A percentile compares a stretch with the other conserved stretches of the same genome.
Evolutionary conservation across 2,888 invertebrate species (phyloP).

Genomic region (Argyra leucocephala): DNA sequence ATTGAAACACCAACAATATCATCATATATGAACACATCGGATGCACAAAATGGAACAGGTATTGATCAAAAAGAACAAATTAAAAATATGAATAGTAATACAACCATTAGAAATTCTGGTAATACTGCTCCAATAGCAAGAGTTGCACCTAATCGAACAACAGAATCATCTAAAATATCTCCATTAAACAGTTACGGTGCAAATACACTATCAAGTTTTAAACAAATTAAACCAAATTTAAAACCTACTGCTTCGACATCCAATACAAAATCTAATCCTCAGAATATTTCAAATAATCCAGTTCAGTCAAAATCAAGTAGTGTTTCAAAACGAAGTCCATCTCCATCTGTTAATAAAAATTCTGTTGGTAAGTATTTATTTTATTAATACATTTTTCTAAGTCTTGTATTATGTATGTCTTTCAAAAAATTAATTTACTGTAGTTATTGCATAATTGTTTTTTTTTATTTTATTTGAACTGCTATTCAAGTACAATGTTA

Average conservation of each 20-base stretch:
- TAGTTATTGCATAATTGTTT: too few relatives aligned
- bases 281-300: background rate
- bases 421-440: too few relatives aligned
- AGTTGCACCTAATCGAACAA: conserved; percentile 40
- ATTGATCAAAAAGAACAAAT: conserved; percentile 53
- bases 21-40: conserved; percentile 51
- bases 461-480: too few relatives aligned
- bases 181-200: conserved; percentile 24
- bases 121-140: conserved; percentile 56
- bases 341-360: conserved; percentile 20
- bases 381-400: too few relatives aligned
- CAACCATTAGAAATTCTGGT: conserved; percentile 62
- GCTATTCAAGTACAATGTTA: too few relatives aligned
- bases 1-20: conserved; percentile 28
- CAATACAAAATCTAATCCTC: background rate
- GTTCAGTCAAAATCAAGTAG: background rate
- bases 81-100: conserved; percentile 58
- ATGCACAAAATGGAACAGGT: conserved; percentile 49
- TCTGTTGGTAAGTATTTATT: background rate
- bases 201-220: conserved; percentile 39
- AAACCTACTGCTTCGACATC: conserved; percentile 18
- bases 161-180: conserved; percentile 26
- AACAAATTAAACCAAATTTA: conserved; percentile 29
- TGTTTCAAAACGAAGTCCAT: conserved; percentile 25
- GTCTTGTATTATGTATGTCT: too few relatives aligned